Evolutionary conservation across 2,888 invertebrate species (phyloP).

Genomic region (Ormyrus labotus): DNA sequence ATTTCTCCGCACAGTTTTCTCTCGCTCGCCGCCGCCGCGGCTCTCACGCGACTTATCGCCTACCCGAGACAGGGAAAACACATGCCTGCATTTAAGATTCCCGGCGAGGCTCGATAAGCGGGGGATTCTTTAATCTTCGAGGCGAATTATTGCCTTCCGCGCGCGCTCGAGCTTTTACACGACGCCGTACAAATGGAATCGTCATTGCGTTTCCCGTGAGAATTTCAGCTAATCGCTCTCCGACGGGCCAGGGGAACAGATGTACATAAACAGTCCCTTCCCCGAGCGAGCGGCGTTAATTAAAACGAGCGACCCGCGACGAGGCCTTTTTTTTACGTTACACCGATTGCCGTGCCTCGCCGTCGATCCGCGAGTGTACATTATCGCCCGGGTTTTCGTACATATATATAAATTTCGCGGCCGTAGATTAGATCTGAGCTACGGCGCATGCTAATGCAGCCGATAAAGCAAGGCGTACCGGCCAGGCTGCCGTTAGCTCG

Average conservation of each 20-base stretch:
- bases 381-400: too few relatives aligned
- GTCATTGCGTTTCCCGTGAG: constrained; percentile 51
- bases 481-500: constrained; percentile 19
- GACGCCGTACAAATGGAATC: constrained; percentile 51
- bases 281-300: too few relatives aligned
- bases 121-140: constrained; percentile 51
- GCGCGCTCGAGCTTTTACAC: constrained; percentile 13
- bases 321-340: too few relatives aligned
- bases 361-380: too few relatives aligned
- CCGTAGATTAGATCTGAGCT: constrained; percentile 29
- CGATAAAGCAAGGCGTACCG: constrained; percentile 31
- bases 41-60: constrained; percentile 20
- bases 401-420: neutral
- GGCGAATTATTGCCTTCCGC: constrained; percentile 46
- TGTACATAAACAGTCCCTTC: neutral
- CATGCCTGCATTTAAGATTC: constrained; percentile 38
- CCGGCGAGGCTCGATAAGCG: constrained; percentile 39
- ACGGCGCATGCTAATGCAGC: constrained; percentile 21
- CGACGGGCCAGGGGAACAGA: neutral
- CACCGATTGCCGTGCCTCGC: too few relatives aligned
- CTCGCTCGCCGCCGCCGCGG: neutral
- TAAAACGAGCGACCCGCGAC: too few relatives aligned
- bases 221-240: constrained; percentile 1
- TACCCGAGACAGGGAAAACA: constrained; percentile 31
- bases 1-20: constrained; percentile 16